These are phyloP conservation scores for Mythimna ferrago DNA, from an alignment of 2,888 invertebrate genomes.

Conservation along the genomic window DNA sequence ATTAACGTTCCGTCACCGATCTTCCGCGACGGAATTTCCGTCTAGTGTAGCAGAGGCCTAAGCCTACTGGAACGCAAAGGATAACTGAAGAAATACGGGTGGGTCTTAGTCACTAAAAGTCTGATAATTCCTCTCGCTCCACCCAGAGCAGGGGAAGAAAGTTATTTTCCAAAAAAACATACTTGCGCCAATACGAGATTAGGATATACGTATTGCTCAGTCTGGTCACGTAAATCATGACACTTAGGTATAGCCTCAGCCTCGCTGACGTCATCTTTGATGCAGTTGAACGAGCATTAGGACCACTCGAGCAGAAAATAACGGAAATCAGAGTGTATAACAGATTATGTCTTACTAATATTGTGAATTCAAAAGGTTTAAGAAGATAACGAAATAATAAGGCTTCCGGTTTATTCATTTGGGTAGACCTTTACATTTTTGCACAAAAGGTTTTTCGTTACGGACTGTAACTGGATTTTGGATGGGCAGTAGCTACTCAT, in stretches of 20 bases:
- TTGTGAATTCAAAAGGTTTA: slow-evolving; percentile 1
- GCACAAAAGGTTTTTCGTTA: neutral
- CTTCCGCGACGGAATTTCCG: too few relatives aligned
- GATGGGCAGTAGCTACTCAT: too few relatives aligned
- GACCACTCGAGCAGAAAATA: slow-evolving; percentile 17
- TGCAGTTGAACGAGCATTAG: slow-evolving; percentile 31
- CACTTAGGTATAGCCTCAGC: slow-evolving; percentile 8
- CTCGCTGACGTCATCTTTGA: slow-evolving; percentile 14
- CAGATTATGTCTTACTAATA: neutral
- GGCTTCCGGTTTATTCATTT: neutral
- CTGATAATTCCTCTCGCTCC: too few relatives aligned
- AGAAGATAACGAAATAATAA: neutral
- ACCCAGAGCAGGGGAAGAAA: too few relatives aligned
- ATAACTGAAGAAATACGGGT: too few relatives aligned
- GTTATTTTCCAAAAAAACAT: too few relatives aligned
- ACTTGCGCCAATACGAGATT: neutral
- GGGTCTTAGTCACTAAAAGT: too few relatives aligned
- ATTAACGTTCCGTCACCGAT: too few relatives aligned
- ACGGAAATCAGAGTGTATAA: slow-evolving; percentile 3
- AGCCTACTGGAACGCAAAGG: too few relatives aligned
- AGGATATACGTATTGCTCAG: neutral
- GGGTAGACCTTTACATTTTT: neutral
- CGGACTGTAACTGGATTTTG: neutral
- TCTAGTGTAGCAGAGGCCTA: too few relatives aligned
- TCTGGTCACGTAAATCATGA: slow-evolving; percentile 4